A percentile compares a stretch with the other conserved stretches of the same genome.
Conservation (phyloP, 2,797 vertebrate genomes). For the Enteromius paludinosus region DNA sequence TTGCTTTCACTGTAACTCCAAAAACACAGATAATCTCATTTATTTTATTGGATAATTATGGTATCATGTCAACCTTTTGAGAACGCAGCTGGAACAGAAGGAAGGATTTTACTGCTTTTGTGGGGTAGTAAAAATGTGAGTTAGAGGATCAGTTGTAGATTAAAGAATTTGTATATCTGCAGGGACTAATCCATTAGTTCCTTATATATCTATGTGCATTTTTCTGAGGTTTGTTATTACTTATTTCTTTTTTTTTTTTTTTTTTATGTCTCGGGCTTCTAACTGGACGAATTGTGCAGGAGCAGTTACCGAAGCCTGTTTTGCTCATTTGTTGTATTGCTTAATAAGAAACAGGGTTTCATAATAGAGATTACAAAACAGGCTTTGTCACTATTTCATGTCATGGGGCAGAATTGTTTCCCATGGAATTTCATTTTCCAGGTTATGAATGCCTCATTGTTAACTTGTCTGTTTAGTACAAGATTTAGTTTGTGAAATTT, state of each 20-base stretch:
- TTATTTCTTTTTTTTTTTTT: no score
- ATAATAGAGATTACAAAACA: slow-evolving; percentile 52
- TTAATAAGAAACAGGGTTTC: slow-evolving; percentile 56
- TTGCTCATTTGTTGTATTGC: slow-evolving; percentile 47
- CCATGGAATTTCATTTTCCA: slow-evolving; percentile 43
- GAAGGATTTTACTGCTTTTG: slow-evolving; percentile 43
- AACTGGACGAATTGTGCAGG: slow-evolving; percentile 4
- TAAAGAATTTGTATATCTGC: background rate
- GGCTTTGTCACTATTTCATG: slow-evolving; percentile 50
- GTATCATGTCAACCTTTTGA: slow-evolving; percentile 12
- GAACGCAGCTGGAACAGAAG: background rate
- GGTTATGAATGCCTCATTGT: background rate
- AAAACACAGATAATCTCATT: slow-evolving; percentile 29
- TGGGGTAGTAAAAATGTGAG: slow-evolving; percentile 31
- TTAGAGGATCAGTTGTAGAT: slow-evolving; percentile 1
- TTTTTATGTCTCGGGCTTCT: background rate
- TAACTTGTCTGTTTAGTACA: background rate
- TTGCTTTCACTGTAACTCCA: slow-evolving; percentile 35
- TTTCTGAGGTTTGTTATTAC: no score
- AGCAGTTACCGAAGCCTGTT: slow-evolving; percentile 29
- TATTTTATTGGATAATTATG: slow-evolving; percentile 32
- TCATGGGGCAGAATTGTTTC: slow-evolving; percentile 68
- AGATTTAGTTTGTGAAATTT: background rate
- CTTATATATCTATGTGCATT: background rate
- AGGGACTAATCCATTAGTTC: background rate